These are phyloP conservation scores for Lynx canadensis DNA, from an alignment of 2,113 vertebrate genomes.

Conservation along the genomic window DNA sequence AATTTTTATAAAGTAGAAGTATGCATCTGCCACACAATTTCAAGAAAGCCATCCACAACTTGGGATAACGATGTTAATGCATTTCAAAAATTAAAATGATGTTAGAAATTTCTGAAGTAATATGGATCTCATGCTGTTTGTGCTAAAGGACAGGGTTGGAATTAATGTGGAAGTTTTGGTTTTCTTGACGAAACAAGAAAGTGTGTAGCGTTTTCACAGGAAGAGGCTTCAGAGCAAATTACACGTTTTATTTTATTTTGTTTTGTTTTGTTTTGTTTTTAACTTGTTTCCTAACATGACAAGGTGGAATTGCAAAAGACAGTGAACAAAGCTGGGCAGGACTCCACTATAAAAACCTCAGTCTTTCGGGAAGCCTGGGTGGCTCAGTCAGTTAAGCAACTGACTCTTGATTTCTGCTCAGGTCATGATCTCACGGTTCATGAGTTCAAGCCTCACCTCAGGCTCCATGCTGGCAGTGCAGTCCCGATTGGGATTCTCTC, in stretches of 20 bases:
- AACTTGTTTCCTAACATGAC: conserved; percentile 46
- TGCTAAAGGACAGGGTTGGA: neutral
- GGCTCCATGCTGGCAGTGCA: too few species aligned
- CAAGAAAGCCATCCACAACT: neutral
- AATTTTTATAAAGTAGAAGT: neutral
- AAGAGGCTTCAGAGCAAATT: neutral
- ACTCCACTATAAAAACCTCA: neutral
- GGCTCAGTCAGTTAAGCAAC: too few species aligned
- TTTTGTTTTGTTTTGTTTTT: neutral
- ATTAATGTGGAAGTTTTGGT: neutral
- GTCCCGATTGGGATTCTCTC: too few species aligned
- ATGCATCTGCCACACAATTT: neutral
- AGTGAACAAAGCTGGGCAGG: neutral
- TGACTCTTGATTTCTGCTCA: too few species aligned
- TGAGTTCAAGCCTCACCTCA: too few species aligned
- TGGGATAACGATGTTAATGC: neutral
- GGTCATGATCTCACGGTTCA: too few species aligned
- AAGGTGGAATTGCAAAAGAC: neutral
- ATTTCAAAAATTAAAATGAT: neutral
- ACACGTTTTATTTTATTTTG: neutral
- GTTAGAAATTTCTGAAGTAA: neutral
- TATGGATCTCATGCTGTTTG: neutral
- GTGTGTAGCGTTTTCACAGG: neutral
- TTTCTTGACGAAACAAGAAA: neutral
- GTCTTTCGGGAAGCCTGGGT: neutral